phyloP scores from a whole-genome alignment of 1,140 invertebrate genomes.

The Danaus melanippus region DNA sequence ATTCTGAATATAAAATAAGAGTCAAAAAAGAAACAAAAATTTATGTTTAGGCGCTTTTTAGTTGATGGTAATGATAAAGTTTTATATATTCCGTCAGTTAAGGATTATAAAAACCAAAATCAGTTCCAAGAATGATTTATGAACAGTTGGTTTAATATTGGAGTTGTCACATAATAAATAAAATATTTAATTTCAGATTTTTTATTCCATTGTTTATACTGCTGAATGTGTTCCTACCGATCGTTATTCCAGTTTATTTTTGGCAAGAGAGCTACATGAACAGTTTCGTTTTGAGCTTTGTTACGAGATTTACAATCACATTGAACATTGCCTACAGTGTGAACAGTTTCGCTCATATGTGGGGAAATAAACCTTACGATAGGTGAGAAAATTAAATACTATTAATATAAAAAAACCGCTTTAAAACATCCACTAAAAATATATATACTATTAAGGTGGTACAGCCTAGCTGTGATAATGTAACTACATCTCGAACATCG shows the following conservation, averaged over 20 bases:
- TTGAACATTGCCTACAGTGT: constrained; percentile 94
- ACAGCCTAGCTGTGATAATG: too few relatives aligned
- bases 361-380: constrained; percentile 92
- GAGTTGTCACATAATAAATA: too few relatives aligned
- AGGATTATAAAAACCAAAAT: too few relatives aligned
- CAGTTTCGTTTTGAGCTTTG: constrained; percentile 88
- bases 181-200: constrained; percentile 68
- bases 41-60: background rate
- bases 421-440: background rate
- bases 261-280: constrained; percentile 87
- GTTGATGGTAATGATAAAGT: too few relatives aligned
- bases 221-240: constrained; percentile 85
- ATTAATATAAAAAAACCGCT: background rate
- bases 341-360: constrained; percentile 93
- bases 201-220: constrained; percentile 84
- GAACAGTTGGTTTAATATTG: too few relatives aligned
- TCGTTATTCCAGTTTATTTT: constrained; percentile 82
- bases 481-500: too few relatives aligned
- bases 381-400: constrained; percentile 72
- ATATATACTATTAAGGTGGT: too few relatives aligned
- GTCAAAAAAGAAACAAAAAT: background rate
- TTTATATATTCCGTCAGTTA: too few relatives aligned
- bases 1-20: too few relatives aligned
- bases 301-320: constrained; percentile 85
- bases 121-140: too few relatives aligned